Base-by-base conservation (phyloP, 2,113 vertebrate species). In the Festucalex cinctus region DNA sequence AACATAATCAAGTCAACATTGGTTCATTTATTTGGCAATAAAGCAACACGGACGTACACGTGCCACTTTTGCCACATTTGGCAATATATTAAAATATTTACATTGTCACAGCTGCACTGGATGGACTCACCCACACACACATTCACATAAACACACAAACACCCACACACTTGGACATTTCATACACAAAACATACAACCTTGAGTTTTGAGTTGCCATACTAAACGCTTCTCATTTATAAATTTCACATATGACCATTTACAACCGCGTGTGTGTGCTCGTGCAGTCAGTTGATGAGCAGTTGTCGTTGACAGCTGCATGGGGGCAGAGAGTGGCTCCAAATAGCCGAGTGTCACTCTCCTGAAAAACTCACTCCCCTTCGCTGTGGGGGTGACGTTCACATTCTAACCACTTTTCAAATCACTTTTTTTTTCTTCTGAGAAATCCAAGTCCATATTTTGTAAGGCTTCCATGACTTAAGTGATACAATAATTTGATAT, bases 231-330 rank as follows among this genome's bases (percentile, higher is more conserved):
- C 48, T 85, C 88, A 94, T 91, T 89, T 91, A 91, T 92, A 90
- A 93, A 92, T 68, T 89, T 83, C 88, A 79, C 85, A 65, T 86
- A 65, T 79, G 75, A 81, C 89, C 85, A 83, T 83, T 86, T 88
- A 80, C 85, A 68, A 90, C 83, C 28, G 66, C 60, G 75, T 63
- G 68, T 39, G 70, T 28, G 19, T 57, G 63, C 26, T 51, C 10
- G 70, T 69, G 92, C 90, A 86, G 87, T 86, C 83, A 91, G 89
- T 90, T 91, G 86, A 90, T 84, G 89, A 91, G 94, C 95, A 98
- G 95, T 94, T 98, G 96, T 94, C 90, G 73, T 36, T 78, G 85
- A 95, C 97, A 98, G 96, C 95, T 99, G 96, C 93, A 85, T 84
- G 88, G 85, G 76, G 81, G 80, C 64, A 88, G 73, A 36, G 74